phyloP scores from a whole-genome alignment of 1,140 invertebrate species.

The Drosophila subobscura region DNA sequence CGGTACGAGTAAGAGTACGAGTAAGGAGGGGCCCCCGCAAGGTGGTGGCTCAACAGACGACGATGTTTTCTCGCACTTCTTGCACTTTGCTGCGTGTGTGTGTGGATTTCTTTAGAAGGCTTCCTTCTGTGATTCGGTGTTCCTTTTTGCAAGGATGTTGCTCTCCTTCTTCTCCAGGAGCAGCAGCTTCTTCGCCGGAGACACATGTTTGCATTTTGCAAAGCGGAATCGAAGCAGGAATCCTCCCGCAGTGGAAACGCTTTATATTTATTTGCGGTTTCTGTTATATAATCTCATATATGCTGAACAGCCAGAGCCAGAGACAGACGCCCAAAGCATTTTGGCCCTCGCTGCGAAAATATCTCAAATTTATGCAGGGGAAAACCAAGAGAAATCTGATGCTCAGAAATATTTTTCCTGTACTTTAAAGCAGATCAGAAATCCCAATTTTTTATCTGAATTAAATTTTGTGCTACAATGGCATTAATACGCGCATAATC shows the following conservation, averaged over 20 bases:
- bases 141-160: no score
- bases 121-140: no score
- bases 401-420: no score
- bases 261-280: conserved; percentile 71
- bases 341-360: conserved; percentile 1
- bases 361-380: no score
- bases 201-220: conserved; percentile 55
- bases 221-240: conserved; percentile 32
- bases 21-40: no score
- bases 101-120: no score
- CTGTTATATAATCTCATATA: conserved; percentile 64
- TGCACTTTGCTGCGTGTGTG: no score
- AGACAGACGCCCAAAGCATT: conserved; percentile 37
- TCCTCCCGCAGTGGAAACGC: conserved; percentile 17
- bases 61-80: no score
- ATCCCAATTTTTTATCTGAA: conserved; percentile 1
- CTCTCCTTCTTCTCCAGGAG: neutral
- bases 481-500: conserved; percentile 16
- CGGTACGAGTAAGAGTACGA: neutral
- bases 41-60: conserved; percentile 24
- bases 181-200: conserved; percentile 18
- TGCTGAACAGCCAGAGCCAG: conserved; percentile 13
- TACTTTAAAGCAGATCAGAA: conserved; percentile 4
- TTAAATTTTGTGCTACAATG: conserved; percentile 2
- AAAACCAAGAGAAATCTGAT: no score